These are phyloP conservation scores for Paratrypauchen microcephalus DNA, from an alignment of 2,797 vertebrate genomes.

Conservation along the genomic window DNA sequence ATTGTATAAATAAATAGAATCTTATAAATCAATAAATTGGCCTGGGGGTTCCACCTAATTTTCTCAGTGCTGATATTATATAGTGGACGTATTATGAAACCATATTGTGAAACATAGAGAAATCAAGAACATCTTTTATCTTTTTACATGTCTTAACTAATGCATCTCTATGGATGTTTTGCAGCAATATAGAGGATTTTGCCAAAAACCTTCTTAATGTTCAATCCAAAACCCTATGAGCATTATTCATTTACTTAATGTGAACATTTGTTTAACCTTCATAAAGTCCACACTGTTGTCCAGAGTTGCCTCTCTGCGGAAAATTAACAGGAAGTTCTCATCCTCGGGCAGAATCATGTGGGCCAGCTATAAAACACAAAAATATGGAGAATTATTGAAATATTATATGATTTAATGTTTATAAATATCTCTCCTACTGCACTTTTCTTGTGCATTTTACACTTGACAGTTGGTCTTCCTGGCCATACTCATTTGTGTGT, in stretches of 20 bases:
- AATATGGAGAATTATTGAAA: background rate
- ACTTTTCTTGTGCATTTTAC: too few relatives aligned
- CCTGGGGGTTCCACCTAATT: too few relatives aligned
- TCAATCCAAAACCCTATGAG: too few relatives aligned
- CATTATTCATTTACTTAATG: background rate
- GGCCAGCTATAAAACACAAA: conserved; percentile 80
- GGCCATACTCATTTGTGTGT: conserved; percentile 24
- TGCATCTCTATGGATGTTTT: too few relatives aligned
- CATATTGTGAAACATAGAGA: too few relatives aligned
- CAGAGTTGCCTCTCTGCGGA: conserved; percentile 88
- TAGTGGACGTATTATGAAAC: too few relatives aligned
- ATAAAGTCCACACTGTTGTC: conserved; percentile 97
- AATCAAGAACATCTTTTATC: background rate
- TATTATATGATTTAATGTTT: background rate
- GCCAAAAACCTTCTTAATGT: too few relatives aligned
- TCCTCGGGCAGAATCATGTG: conserved; percentile 89
- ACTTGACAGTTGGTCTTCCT: background rate
- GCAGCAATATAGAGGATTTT: too few relatives aligned
- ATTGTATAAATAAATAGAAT: too few relatives aligned
- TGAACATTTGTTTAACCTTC: conserved; percentile 74
- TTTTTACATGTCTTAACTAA: background rate
- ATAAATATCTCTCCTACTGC: background rate
- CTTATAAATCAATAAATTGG: too few relatives aligned
- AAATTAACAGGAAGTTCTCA: conserved; percentile 94
- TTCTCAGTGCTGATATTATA: too few relatives aligned